These are phyloP conservation scores for Melanostoma scalare DNA, from an alignment of 2,888 invertebrate species.

Conservation along the genomic window DNA sequence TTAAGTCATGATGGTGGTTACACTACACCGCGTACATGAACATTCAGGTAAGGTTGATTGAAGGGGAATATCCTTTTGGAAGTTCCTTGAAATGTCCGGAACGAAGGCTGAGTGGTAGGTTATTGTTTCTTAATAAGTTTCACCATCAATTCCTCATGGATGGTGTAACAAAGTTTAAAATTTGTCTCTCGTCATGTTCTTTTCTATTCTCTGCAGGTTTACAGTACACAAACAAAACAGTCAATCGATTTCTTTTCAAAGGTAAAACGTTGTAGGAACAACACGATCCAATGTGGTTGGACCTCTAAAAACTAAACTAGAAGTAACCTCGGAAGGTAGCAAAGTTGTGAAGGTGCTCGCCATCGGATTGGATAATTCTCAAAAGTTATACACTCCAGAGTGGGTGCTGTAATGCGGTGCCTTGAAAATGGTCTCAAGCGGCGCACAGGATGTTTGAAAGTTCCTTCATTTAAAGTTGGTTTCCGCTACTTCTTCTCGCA, in stretches of 20 bases:
- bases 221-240: background rate
- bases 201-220: constrained; percentile 18
- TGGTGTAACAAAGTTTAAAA: background rate
- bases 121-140: constrained; percentile 70
- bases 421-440: constrained; percentile 6
- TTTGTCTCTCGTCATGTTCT: constrained; percentile 28
- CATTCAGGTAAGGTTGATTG: constrained; percentile 62
- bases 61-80: constrained; percentile 62
- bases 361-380: constrained; percentile 57
- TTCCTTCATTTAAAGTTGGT: constrained; percentile 71
- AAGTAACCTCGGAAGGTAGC: constrained; percentile 15
- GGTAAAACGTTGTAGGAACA: constrained; percentile 4
- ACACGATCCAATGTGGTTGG: constrained; percentile 30
- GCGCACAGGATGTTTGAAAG: constrained; percentile 56
- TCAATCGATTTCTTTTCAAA: constrained; percentile 14
- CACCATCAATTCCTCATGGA: constrained; percentile 45
- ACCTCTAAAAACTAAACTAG: background rate
- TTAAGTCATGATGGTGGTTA: constrained; percentile 35
- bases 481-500: constrained; percentile 37
- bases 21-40: constrained; percentile 55
- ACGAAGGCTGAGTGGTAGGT: constrained; percentile 45
- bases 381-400: constrained; percentile 50
- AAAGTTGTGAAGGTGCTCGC: constrained; percentile 49
- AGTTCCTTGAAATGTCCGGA: constrained; percentile 61
- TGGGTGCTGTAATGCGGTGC: background rate